Conservation (phyloP, 64 coral and sea anemone genomes). For the Pocillopora verrucosa region DNA sequence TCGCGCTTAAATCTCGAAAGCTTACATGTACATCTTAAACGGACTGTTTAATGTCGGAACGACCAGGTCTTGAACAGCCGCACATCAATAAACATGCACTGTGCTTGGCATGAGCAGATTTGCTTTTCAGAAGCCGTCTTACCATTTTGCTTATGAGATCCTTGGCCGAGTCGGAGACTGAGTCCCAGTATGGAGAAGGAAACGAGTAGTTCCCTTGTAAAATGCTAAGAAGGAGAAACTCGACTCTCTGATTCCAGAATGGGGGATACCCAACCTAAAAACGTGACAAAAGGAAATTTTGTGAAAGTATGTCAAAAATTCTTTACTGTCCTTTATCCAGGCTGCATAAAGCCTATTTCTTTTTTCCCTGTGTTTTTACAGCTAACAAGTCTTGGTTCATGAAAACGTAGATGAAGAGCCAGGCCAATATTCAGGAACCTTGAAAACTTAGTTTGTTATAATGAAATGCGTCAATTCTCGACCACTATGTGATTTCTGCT, state of each 20-base stretch:
- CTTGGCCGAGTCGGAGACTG: slow-evolving; percentile 74
- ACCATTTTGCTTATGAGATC: slow-evolving; percentile 91
- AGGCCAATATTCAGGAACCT: too few species aligned
- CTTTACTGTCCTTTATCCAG: too few species aligned
- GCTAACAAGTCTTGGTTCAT: too few species aligned
- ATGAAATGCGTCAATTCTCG: background rate
- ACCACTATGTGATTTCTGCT: background rate
- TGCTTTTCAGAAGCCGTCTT: background rate
- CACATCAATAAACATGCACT: too few species aligned
- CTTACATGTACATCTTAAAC: too few species aligned
- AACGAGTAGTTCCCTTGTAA: slow-evolving; percentile 92
- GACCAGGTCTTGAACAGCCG: too few species aligned
- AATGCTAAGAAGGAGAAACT: slow-evolving; percentile 80
- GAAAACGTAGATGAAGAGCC: too few species aligned
- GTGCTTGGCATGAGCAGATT: too few species aligned
- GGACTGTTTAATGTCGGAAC: too few species aligned
- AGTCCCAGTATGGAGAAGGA: slow-evolving; percentile 89
- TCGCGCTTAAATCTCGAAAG: too few species aligned
- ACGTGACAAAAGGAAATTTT: background rate
- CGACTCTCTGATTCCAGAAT: slow-evolving; percentile 88
- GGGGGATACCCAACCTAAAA: slow-evolving; percentile 89
- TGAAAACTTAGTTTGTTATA: background rate
- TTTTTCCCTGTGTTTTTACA: too few species aligned
- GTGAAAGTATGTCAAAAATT: background rate
- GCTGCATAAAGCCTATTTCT: too few species aligned